Evolutionary conservation across 2,888 invertebrate genomes (phyloP).

Genomic region (Caenorhabditis japonica): DNA sequence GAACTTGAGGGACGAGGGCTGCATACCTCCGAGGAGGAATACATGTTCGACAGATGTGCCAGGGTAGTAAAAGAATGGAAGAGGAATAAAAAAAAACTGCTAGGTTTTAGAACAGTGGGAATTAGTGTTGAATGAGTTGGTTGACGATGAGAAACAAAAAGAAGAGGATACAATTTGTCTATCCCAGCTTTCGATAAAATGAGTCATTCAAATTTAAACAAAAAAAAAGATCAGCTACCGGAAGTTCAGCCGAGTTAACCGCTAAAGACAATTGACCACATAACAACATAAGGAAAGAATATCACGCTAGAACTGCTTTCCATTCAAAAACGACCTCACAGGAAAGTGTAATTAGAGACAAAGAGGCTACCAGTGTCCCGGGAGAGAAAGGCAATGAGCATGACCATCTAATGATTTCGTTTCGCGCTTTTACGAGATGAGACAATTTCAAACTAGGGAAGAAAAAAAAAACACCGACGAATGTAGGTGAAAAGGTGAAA

Average conservation of each 20-base stretch:
- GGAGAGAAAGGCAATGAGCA: slow-evolving; percentile 44
- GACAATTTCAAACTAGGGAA: slow-evolving; percentile 42
- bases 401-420: slow-evolving; percentile 49
- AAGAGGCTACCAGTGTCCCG: slow-evolving; percentile 3
- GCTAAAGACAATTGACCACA: slow-evolving; percentile 40
- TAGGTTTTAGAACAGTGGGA: slow-evolving; percentile 30
- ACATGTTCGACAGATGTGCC: slow-evolving; percentile 26
- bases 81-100: slow-evolving; percentile 38
- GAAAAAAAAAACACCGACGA: slow-evolving; percentile 1
- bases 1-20: slow-evolving; percentile 22
- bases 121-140: too few relatives aligned
- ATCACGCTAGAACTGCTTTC: slow-evolving; percentile 47
- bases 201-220: background rate
- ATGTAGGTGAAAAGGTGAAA: slow-evolving; percentile 39
- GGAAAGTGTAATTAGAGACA: slow-evolving; percentile 47
- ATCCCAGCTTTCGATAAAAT: slow-evolving; percentile 3
- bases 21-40: slow-evolving; percentile 2
- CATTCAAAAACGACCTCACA: slow-evolving; percentile 47
- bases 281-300: slow-evolving; percentile 12
- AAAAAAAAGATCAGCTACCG: slow-evolving; percentile 25
- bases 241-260: slow-evolving; percentile 44
- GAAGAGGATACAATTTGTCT: too few relatives aligned
- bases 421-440: slow-evolving; percentile 41
- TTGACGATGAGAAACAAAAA: slow-evolving; percentile 22
- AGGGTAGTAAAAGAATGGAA: slow-evolving; percentile 12